Percentiles rank a stretch among this genome's conserved stretches.
Evolutionary conservation across 1,140 invertebrate species (phyloP).

Genomic region (Eupristina koningsbergeri): DNA sequence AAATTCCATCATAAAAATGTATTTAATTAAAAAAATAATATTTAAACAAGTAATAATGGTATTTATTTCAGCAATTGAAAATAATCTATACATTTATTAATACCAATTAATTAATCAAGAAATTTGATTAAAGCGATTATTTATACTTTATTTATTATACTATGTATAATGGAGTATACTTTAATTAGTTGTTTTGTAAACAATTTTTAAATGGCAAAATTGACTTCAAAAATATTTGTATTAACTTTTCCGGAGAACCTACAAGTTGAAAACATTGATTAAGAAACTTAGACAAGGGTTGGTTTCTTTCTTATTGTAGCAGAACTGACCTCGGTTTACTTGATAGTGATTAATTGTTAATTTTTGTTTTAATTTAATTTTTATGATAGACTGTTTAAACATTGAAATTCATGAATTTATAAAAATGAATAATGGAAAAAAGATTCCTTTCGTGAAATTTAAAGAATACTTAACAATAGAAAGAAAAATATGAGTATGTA

Average conservation of each 20-base stretch:
- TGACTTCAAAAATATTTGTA: background rate
- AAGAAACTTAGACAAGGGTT: background rate
- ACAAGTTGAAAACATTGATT: slow-evolving; percentile 42
- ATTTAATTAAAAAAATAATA: no score
- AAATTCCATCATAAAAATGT: no score
- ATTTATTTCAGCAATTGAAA: no score
- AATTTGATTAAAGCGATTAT: no score
- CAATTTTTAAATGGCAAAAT: background rate
- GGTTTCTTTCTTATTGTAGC: background rate
- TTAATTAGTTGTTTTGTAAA: background rate
- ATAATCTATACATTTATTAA: no score
- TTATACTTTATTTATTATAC: no score
- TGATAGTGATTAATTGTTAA: slow-evolving; percentile 23
- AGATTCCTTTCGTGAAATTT: background rate
- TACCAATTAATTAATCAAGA: no score
- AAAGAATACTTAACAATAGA: background rate
- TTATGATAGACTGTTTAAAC: background rate
- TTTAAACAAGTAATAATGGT: no score
- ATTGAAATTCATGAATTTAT: background rate
- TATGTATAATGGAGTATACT: no score
- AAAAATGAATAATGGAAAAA: no score
- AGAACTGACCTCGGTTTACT: slow-evolving; percentile 21
- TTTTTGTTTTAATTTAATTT: background rate
- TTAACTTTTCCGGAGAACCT: slow-evolving; percentile 33
- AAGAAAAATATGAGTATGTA: background rate